Evolutionary conservation across 1,140 invertebrate species (phyloP), one percentile per base, ranked within the genome.

Genomic region (Zaprionus tsacasi): DNA sequence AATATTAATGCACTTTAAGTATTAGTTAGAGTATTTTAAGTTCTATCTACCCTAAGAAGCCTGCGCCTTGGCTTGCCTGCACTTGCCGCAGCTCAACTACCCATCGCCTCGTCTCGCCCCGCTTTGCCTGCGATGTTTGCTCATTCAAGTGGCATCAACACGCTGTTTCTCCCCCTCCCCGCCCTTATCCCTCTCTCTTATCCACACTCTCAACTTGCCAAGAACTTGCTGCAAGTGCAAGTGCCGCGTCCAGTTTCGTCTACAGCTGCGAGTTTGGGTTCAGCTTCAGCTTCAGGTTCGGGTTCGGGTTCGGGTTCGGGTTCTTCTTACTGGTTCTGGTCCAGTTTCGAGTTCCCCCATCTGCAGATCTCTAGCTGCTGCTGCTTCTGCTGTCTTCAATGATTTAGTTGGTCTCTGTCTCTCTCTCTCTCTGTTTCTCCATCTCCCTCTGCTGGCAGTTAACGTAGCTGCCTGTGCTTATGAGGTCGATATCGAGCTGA

Each of bases 141-240:
- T 71, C 82, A 87, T 87, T 87, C 82, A 87, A 86, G 66, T 88
- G 48, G 82, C 82, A 87, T 87, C 82, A 87, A 87, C 82, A 87
- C 82, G 77, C 82, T 83, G 82, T 88, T 87, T 87, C 71, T 17
- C 27, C 59, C 27, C 25, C 13, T 8, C 10, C 40, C 25, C 12
- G 11, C n/a, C 38, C 13, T 21, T 12, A 54, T 48, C 3, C 10
- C 8, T 11, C 13, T 11, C 45, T 1, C n/a, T n/a, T n/a, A n/a
- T n/a, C 4, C 17, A 15, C 12, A 8, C 7, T 8, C 33, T 13
- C 21, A 25, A 13, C 21, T 40, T 2, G 2, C 30, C 21, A 21
- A 21, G 21, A 21, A 21, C 21, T 21, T 21, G 33, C 33, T 35
- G 21, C 52, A 65, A 38, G 54, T 66, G 52, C 36, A 57, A 66